Percentiles rank a stretch among this genome's conserved stretches.
phyloP scores from a whole-genome alignment of 2,888 invertebrate genomes.

The Agapostemon virescens region DNA sequence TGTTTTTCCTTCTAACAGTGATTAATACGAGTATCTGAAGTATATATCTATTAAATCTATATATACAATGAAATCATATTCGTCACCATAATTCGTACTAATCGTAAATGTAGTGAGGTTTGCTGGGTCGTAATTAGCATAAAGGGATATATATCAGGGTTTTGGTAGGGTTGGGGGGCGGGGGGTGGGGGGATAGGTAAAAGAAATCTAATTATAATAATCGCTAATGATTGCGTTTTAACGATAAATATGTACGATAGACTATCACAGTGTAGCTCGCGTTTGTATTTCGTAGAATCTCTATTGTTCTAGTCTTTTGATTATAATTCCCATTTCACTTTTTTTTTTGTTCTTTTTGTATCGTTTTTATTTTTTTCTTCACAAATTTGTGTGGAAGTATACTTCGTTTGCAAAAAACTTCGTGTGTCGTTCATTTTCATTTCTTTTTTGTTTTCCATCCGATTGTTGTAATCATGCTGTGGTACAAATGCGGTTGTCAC shows the following conservation, averaged over 20 bases:
- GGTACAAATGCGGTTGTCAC: slow-evolving; percentile 55
- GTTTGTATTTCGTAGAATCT: slow-evolving; percentile 51
- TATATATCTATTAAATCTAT: slow-evolving; percentile 56
- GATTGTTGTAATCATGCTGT: slow-evolving; percentile 35
- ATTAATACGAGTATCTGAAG: slow-evolving; percentile 57
- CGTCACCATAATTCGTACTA: slow-evolving; percentile 53
- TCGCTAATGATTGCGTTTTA: slow-evolving; percentile 52
- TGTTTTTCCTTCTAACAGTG: slow-evolving; percentile 51
- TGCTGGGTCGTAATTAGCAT: slow-evolving; percentile 46
- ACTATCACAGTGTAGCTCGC: slow-evolving; percentile 65
- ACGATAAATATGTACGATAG: slow-evolving; percentile 55
- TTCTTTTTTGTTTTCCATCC: not conserved
- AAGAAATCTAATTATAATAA: slow-evolving; percentile 47
- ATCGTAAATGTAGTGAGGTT: slow-evolving; percentile 46
- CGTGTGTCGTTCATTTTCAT: slow-evolving; percentile 2
- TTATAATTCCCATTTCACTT: slow-evolving; percentile 43
- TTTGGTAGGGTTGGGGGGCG: no score
- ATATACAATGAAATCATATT: slow-evolving; percentile 60
- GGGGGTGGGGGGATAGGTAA: not conserved
- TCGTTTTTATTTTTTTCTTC: not conserved
- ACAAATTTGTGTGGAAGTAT: slow-evolving; percentile 41
- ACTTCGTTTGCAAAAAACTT: slow-evolving; percentile 30
- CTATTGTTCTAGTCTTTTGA: slow-evolving; percentile 56
- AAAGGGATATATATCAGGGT: slow-evolving; percentile 6
- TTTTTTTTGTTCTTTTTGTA: no score